Base-by-base conservation (phyloP, 30 jellyfish, hydroid and myxozoan genomes). In the Aurelia sp. region DNA sequence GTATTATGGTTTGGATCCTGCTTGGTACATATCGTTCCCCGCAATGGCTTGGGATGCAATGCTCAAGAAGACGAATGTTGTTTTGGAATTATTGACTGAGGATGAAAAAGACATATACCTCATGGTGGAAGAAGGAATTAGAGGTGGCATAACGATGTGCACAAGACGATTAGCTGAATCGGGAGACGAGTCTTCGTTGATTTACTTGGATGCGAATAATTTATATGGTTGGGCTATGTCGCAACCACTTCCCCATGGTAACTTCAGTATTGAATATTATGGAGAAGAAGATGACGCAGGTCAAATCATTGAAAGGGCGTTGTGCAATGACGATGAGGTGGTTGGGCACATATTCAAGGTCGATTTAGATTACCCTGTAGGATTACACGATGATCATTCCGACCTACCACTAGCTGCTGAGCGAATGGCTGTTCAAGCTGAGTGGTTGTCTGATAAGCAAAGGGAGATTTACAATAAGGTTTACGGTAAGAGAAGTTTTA, bases 1-100 rank as follows among this genome's bases (percentile, higher is more conserved):
- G 12, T 4, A 62, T 21, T 86, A 76, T 31, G 19, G 33, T 0
- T 48, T 86, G 17, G 96, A 86, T 57, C 96, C 96, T 20, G 93
- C 93, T 33, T 31, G 55, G 27, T 76, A 2, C 59, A 52, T 21
- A 40, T 53, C 96, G 6, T 19, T 91, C 11, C 96, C 96, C 9
- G 96, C 93, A 31, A 41, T 86, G 37, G 76, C 96, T 3, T 86
- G 27, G 69, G 69, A 59, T 21, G 69, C 69, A 12, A 59, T 59
- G 69, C 11, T 20, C 10, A 16, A 17, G 77, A 33, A 33, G 31
- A 20, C 52, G 11, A 6, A 13, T 12, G 77, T 66, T 27, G 31
- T 17, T 4, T 15, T 66, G 8, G 77, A 66, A 27, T 17, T 66
- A n/a, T 17, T 20, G 16, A 20, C 52, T 9, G 20, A 20, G 15